Evolutionary conservation across 2,888 invertebrate genomes (phyloP).

Genomic region (Mactromeris polynyma): DNA sequence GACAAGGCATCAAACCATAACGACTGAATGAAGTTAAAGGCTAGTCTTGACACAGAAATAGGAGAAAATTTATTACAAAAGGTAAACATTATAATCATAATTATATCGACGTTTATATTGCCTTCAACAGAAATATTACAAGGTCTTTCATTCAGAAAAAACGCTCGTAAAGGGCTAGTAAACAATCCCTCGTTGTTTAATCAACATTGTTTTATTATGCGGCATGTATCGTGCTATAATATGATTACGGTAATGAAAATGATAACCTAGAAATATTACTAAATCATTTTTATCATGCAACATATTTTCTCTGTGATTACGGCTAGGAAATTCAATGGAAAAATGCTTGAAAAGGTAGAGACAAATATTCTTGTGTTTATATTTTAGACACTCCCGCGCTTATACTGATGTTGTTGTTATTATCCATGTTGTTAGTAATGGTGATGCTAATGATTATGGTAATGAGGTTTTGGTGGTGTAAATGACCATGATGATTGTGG

Average conservation of each 20-base stretch:
- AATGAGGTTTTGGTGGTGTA: neutral
- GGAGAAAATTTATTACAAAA: neutral
- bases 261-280: too few relatives aligned
- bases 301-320: neutral
- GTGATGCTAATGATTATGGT: neutral
- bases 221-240: neutral
- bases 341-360: neutral
- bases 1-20: too few relatives aligned
- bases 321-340: neutral
- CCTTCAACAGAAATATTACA: neutral
- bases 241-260: too few relatives aligned
- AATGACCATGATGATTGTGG: neutral
- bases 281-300: too few relatives aligned
- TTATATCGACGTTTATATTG: neutral
- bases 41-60: neutral
- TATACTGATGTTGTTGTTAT: neutral
- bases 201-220: neutral
- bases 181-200: neutral
- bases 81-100: neutral
- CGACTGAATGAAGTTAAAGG: neutral
- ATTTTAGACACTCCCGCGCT: neutral
- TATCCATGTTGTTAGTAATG: neutral
- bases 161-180: neutral
- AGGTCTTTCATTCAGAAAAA: slow-evolving; percentile 11
- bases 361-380: too few relatives aligned